A percentile compares a stretch with the other conserved stretches of the same genome.
These are phyloP conservation scores for Aldabrachelys gigantea DNA, from an alignment of 2,113 vertebrate species.

Conservation along the genomic window DNA sequence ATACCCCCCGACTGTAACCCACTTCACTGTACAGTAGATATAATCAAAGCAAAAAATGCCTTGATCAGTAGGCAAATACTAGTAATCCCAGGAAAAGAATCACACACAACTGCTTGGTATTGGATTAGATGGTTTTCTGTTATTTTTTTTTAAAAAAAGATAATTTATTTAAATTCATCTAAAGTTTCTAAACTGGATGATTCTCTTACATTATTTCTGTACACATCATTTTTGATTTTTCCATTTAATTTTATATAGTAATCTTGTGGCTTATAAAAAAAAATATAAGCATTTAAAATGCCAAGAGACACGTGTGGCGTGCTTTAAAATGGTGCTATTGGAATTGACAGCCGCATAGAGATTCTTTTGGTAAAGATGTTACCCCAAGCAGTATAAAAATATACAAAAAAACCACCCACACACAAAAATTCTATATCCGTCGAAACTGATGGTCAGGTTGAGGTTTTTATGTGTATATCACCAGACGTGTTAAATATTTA, in stretches of 20 bases:
- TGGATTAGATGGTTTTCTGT: background rate
- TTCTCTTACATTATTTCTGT: background rate
- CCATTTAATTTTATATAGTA: background rate
- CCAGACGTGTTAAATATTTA: constrained; percentile 50
- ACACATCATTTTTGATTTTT: background rate
- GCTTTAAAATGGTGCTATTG: constrained; percentile 32
- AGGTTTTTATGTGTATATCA: constrained; percentile 21
- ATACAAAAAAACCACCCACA: constrained; percentile 52
- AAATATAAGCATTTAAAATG: constrained; percentile 50
- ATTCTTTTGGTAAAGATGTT: constrained; percentile 10
- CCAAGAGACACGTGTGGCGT: constrained; percentile 35
- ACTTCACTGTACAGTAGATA: background rate
- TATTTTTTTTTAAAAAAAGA: background rate
- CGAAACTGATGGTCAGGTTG: constrained; percentile 16
- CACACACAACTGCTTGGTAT: constrained; percentile 33
- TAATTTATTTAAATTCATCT: background rate
- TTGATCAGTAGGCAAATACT: background rate
- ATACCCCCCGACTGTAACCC: background rate
- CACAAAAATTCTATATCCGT: background rate
- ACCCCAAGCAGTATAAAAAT: constrained; percentile 70
- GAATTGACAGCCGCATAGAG: constrained; percentile 27
- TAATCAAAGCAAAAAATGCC: background rate
- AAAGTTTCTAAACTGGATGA: constrained; percentile 3
- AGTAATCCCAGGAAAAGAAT: background rate
- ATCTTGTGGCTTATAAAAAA: constrained; percentile 9